These are phyloP conservation scores for Labeo catla DNA, from an alignment of 2,113 vertebrate species.

Conservation along the genomic window DNA sequence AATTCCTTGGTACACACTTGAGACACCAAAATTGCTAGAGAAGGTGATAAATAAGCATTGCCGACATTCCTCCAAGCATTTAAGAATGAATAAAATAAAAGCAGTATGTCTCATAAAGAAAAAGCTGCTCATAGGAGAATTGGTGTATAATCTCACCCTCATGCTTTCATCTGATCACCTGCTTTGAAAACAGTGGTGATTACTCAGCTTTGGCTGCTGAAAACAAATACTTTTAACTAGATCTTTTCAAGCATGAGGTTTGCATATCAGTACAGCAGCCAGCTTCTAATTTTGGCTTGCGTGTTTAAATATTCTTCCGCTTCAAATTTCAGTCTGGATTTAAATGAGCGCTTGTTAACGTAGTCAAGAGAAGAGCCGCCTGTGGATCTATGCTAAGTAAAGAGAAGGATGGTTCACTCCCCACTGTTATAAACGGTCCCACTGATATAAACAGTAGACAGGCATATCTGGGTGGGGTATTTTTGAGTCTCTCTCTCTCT, in stretches of 20 bases:
- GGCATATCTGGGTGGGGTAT: conserved; percentile 72
- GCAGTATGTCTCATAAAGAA: not conserved
- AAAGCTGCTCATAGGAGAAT: not conserved
- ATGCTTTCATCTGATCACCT: not conserved
- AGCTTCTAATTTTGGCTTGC: not conserved
- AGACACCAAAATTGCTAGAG: not conserved
- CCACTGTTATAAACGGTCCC: conserved; percentile 48
- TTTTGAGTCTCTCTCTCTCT: conserved; percentile 66
- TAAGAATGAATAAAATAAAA: conserved; percentile 6
- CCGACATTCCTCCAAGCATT: not conserved
- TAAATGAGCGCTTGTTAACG: conserved; percentile 1
- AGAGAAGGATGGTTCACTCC: conserved; percentile 25
- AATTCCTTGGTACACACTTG: conserved; percentile 7
- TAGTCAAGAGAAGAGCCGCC: not conserved
- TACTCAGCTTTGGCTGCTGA: not conserved
- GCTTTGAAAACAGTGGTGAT: not conserved
- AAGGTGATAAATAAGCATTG: not conserved
- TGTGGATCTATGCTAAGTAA: conserved; percentile 11
- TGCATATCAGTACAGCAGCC: not conserved
- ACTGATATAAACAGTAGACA: conserved; percentile 57
- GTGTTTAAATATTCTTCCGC: not conserved
- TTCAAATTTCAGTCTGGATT: not conserved
- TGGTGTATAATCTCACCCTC: not conserved
- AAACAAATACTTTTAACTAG: not conserved
- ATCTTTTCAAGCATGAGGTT: not conserved